Conservation (phyloP, 2,113 vertebrate genomes). For the Scomber japonicus region DNA sequence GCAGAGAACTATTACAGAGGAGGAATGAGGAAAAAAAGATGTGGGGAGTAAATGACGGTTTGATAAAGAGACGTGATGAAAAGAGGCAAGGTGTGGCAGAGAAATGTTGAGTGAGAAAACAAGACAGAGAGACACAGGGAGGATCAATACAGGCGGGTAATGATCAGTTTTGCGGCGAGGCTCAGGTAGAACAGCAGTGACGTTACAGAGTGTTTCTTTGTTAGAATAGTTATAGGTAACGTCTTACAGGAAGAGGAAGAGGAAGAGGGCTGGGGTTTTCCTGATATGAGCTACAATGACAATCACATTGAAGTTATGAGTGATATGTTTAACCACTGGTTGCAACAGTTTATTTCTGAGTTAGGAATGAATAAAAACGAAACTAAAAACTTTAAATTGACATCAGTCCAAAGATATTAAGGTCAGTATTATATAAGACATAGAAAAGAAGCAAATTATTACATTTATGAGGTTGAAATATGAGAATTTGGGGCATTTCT, state of each 20-base stretch:
- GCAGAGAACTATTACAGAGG: background rate
- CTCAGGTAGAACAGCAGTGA: slow-evolving; percentile 46
- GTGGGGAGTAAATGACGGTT: slow-evolving; percentile 22
- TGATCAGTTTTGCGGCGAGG: slow-evolving; percentile 40
- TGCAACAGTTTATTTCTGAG: background rate
- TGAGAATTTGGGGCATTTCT: no score
- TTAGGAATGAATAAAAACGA: background rate
- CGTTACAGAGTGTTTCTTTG: slow-evolving; percentile 23
- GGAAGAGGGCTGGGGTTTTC: background rate
- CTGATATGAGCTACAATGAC: background rate
- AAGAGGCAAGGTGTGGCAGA: slow-evolving; percentile 29
- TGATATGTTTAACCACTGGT: background rate
- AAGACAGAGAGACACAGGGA: slow-evolving; percentile 13
- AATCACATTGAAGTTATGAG: background rate
- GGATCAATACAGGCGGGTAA: slow-evolving; percentile 55
- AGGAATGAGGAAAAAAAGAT: background rate
- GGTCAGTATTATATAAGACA: no score
- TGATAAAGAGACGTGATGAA: slow-evolving; percentile 30
- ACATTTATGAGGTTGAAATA: no score
- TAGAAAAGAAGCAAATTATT: no score
- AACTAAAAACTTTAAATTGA: background rate
- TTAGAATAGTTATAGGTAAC: background rate
- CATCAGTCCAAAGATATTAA: no score
- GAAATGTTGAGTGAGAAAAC: slow-evolving; percentile 20
- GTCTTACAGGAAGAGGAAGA: slow-evolving; percentile 10